Conservation (phyloP, 2,113 vertebrate genomes). For the Saguinus midas region DNA sequence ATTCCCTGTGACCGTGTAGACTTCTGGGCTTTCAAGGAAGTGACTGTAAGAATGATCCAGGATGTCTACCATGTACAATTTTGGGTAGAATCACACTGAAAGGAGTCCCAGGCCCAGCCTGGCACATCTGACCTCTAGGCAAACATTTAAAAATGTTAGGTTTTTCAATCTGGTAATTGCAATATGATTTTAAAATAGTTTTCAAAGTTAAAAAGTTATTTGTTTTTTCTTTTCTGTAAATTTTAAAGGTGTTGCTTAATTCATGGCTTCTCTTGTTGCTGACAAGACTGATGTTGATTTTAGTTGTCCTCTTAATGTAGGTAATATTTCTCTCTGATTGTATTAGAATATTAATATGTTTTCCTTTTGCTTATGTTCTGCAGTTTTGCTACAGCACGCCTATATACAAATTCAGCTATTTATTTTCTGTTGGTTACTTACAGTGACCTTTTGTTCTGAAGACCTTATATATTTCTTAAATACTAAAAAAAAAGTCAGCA, state of each 20-base stretch:
- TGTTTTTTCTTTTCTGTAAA: background rate
- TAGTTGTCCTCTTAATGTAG: background rate
- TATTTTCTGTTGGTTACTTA: background rate
- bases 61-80: background rate
- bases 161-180: background rate
- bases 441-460: background rate
- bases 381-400: background rate
- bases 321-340: background rate
- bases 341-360: background rate
- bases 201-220: background rate
- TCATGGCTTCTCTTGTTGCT: background rate
- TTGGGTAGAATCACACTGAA: background rate
- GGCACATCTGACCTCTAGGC: background rate
- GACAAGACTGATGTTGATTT: background rate
- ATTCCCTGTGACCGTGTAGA: no score
- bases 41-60: background rate
- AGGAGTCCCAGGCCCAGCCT: background rate
- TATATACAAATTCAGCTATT: background rate
- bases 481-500: background rate
- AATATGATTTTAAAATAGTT: background rate
- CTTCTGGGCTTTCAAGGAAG: rapidly evolving
- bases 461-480: background rate
- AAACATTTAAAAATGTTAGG: background rate
- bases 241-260: background rate
- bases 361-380: background rate